A percentile compares a stretch with the other conserved stretches of the same genome.
phyloP scores from a whole-genome alignment of 30 jellyfish, hydroid and myxozoan species.

The Nemopilema nomurai region DNA sequence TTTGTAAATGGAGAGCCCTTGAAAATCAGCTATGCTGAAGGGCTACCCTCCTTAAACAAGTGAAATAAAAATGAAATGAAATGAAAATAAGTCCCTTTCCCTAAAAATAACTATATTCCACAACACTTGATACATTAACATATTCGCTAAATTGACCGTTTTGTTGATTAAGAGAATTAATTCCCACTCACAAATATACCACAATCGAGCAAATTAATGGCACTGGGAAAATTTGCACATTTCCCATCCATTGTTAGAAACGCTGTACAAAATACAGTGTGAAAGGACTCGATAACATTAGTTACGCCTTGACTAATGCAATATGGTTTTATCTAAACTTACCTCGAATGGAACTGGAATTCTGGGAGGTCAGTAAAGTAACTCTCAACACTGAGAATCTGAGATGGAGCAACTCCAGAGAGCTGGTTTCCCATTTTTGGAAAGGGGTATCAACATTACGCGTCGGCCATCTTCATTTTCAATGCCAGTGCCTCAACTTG shows the following conservation, averaged over 20 bases:
- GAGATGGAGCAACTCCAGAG: conserved; percentile 97
- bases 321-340: not conserved
- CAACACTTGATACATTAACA: too few species aligned
- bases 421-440: conserved; percentile 88
- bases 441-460: not conserved
- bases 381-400: conserved; percentile 85
- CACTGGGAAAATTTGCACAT: too few species aligned
- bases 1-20: too few species aligned
- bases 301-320: not conserved
- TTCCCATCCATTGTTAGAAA: not conserved
- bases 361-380: conserved; percentile 90
- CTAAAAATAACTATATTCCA: too few species aligned
- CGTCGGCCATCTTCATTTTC: not conserved
- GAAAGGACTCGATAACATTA: not conserved
- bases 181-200: too few species aligned
- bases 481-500: not conserved
- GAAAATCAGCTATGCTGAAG: too few species aligned
- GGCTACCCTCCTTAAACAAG: too few species aligned
- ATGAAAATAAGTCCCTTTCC: too few species aligned
- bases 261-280: not conserved
- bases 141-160: too few species aligned
- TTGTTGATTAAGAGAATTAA: too few species aligned
- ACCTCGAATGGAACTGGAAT: conserved; percentile 86
- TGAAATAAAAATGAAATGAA: too few species aligned
- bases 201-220: too few species aligned